These are phyloP conservation scores for Meiosimyza decipiens DNA, from an alignment of 2,888 invertebrate species.

Conservation along the genomic window DNA sequence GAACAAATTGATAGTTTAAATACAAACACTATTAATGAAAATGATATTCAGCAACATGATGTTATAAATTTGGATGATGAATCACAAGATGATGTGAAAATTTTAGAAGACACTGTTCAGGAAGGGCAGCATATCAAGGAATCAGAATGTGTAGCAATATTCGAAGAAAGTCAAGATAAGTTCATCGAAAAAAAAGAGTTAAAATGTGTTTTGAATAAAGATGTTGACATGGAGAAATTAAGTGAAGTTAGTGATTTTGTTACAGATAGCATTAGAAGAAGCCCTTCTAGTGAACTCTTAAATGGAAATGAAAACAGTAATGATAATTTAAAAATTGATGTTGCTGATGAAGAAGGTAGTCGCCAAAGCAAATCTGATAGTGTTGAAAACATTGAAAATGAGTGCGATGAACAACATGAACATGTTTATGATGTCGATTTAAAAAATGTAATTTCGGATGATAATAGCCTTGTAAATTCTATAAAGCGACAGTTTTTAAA, in stretches of 20 bases:
- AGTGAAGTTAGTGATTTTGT: not conserved
- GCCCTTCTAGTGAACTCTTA: conserved; percentile 14
- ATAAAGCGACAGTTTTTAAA: conserved; percentile 18
- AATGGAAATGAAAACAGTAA: conserved; percentile 17
- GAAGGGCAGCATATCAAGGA: conserved; percentile 2
- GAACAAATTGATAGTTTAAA: not conserved
- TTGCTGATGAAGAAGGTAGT: conserved; percentile 8
- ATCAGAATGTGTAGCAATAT: not conserved
- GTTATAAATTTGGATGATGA: conserved; percentile 43
- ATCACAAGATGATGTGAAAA: conserved; percentile 22
- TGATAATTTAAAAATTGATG: conserved; percentile 12
- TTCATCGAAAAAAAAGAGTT: not conserved
- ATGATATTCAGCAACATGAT: conserved; percentile 38
- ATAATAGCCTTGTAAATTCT: conserved; percentile 16
- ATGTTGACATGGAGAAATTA: no score
- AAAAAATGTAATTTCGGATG: not conserved
- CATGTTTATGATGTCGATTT: not conserved
- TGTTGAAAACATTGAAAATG: not conserved
- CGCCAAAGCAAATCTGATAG: not conserved
- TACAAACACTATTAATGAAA: conserved; percentile 11
- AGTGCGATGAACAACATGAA: not conserved
- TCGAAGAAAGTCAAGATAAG: conserved; percentile 16
- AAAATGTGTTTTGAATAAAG: not conserved
- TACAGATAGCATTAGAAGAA: conserved; percentile 25
- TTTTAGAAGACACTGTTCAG: conserved; percentile 9